Percentiles rank a stretch among this genome's conserved stretches.
Evolutionary conservation across 2,113 vertebrate species (phyloP).

Genomic region (Harpagus bidentatus): DNA sequence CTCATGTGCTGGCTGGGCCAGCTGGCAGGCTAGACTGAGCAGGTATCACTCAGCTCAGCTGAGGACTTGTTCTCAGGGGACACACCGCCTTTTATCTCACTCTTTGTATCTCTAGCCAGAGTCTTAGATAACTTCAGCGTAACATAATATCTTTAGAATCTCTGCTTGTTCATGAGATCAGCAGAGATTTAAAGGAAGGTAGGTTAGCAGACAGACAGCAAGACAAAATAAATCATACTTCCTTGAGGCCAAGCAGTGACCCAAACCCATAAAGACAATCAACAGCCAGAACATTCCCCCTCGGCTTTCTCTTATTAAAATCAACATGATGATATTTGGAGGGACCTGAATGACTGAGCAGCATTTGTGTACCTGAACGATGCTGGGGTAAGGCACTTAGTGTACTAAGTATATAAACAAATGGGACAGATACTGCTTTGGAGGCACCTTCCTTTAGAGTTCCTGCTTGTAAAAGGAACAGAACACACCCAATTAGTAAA

Average conservation of each 20-base stretch:
- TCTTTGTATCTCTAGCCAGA: not conserved
- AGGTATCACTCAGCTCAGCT: not conserved
- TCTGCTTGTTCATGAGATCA: not conserved
- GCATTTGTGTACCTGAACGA: fast-evolving
- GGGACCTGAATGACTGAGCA: not conserved
- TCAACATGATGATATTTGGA: not conserved
- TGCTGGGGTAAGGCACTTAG: not conserved
- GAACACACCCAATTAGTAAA: not conserved
- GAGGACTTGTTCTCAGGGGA: not conserved
- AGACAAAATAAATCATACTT: not conserved
- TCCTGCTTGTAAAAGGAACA: not conserved
- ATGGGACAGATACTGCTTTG: not conserved
- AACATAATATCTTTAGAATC: not conserved
- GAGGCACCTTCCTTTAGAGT: not conserved
- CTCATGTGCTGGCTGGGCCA: fast-evolving
- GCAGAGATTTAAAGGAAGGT: not conserved
- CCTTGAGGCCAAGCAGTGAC: not conserved
- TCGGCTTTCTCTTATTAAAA: not conserved
- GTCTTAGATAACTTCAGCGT: not conserved
- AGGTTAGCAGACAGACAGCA: not conserved
- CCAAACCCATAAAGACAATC: not conserved
- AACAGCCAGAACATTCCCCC: not conserved
- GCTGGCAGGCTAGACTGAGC: not conserved
- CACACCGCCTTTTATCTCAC: not conserved
- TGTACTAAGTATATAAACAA: not conserved